Percentiles rank a stretch among this genome's conserved stretches.
Conservation (phyloP, 2,888 invertebrate genomes). For the Microctonus hyperodae region DNA sequence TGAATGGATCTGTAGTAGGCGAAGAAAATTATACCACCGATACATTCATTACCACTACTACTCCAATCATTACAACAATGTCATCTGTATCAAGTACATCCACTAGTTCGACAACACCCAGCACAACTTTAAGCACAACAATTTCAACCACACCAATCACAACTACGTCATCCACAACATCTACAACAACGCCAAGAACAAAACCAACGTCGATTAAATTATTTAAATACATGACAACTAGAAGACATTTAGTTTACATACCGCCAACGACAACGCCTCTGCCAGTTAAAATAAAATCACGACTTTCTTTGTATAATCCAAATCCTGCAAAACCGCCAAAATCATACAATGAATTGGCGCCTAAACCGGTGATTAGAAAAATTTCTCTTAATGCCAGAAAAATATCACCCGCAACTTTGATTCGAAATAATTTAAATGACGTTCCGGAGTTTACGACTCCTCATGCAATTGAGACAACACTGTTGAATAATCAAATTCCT, state of each 20-base stretch:
- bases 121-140: conserved; percentile 30
- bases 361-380: conserved; percentile 56
- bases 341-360: conserved; percentile 56
- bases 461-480: neutral
- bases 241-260: conserved; percentile 54
- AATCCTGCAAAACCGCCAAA: conserved; percentile 56
- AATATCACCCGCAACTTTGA: conserved; percentile 28
- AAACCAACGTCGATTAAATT: conserved; percentile 49
- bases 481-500: neutral
- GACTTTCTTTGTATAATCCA: conserved; percentile 50
- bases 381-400: conserved; percentile 49
- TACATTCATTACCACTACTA: neutral
- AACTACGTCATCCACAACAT: conserved; percentile 38
- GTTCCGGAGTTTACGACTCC: neutral
- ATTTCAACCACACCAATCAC: conserved; percentile 20
- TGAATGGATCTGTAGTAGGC: conserved; percentile 7
- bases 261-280: conserved; percentile 56
- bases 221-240: conserved; percentile 52
- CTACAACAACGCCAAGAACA: conserved; percentile 42
- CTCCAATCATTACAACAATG: conserved; percentile 15
- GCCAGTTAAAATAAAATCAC: conserved; percentile 55
- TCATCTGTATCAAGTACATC: too few species aligned
- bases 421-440: conserved; percentile 19
- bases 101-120: conserved; percentile 28
- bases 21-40: conserved; percentile 2